Base-by-base conservation (phyloP, 1,140 invertebrate genomes). In the Nixonia krombeini region DNA sequence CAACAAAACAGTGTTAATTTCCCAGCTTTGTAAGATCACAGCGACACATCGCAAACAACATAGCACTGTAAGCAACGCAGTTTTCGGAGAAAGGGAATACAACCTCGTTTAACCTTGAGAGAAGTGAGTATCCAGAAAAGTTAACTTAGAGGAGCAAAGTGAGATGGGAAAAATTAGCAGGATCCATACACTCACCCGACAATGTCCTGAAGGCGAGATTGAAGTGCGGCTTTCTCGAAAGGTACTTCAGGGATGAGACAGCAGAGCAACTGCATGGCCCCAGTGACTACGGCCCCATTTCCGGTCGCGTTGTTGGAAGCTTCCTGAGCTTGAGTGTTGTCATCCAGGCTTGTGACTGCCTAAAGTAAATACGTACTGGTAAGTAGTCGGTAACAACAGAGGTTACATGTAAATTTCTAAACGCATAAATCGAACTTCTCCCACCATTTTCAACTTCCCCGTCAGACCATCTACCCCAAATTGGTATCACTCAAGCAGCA, bases 161-260 rank as follows among this genome's bases (percentile, higher is more conserved):
- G 21, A 21, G 21, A n/a, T 21, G 21, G 2, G 6, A 6, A 21
- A 21, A 21, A 21, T 21, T 21, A 6, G 6, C 21, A 51, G 4
- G 55, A 79, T n/a, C n/a, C n/a, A n/a, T n/a, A n/a, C n/a, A n/a
- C 81, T 84, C 63, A 84, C 83, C 81, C 81, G n/a, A 76, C 73
- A 41, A 85, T 78, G 63, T 85, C 82, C 56, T 82, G 82, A 13
- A 84, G 64, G 9, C 82, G 80, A 47, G 63, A 73, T 53, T 84
- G 82, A 18, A 81, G 70, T 28, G 47, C 40, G 33, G 59, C 49
- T 64, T 81, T 83, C 29, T 84, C 79, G 41, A 80, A 79, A 15
- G 80, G 75, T 40, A 74, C 74, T 73, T 81, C 82, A 5, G 81
- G 78, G 57, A 85, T 71, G 57, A 84, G 69, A 52, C 75, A 74